These are phyloP conservation scores for Ahaetulla prasina DNA, from an alignment of 2,113 vertebrate genomes.

Conservation along the genomic window DNA sequence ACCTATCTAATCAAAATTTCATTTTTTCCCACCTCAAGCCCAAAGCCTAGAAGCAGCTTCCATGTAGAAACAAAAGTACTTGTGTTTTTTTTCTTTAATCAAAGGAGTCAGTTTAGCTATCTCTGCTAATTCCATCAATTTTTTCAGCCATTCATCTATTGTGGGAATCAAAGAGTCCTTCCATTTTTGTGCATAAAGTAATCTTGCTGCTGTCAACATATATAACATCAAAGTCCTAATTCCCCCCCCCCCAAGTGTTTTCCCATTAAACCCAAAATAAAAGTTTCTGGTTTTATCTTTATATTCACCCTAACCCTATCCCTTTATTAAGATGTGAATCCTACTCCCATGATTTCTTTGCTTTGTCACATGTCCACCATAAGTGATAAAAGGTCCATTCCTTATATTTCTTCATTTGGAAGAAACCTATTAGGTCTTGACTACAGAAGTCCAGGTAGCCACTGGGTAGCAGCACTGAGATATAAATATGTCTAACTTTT, in stretches of 20 bases:
- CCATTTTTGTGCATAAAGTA: background rate
- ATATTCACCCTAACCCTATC: background rate
- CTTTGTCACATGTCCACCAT: background rate
- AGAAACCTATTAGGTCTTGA: background rate
- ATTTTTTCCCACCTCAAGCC: background rate
- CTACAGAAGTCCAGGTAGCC: background rate
- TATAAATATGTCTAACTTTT: background rate
- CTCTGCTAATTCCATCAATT: too few species aligned
- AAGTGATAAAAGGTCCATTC: background rate
- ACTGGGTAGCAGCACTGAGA: background rate
- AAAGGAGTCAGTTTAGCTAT: too few species aligned
- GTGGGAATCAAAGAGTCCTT: background rate
- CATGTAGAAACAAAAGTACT: background rate
- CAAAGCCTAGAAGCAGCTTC: background rate
- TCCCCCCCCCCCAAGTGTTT: background rate
- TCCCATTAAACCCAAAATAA: background rate
- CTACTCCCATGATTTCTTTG: background rate
- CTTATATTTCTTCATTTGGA: background rate
- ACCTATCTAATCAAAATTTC: background rate
- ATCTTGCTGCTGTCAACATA: background rate
- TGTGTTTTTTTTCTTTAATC: background rate
- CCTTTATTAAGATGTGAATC: background rate
- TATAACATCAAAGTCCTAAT: background rate
- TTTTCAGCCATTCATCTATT: too few species aligned
- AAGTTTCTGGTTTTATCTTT: background rate